Evolutionary conservation across 2,797 vertebrate genomes (phyloP), one percentile per base, ranked within the genome.

Genomic region (Danio aesculapii): DNA sequence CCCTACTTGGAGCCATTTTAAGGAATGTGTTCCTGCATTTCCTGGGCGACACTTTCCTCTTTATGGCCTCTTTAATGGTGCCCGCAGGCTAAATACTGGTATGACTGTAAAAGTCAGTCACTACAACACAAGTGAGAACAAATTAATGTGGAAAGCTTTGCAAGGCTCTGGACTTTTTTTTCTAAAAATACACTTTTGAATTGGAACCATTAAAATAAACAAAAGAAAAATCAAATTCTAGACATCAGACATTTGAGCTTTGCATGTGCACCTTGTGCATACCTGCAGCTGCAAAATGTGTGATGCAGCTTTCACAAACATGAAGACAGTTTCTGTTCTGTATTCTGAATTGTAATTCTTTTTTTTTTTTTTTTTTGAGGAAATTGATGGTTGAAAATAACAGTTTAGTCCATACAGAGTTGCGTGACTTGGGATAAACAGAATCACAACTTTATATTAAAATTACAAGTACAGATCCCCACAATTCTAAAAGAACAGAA

Each of bases 281-380:
- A 47, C 63, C 63, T 49, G 52, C 75, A 68, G 44, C 53, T 77
- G 64, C 59, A 50, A 59, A 14, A 78, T 68, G 68, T 58, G 2
- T 17, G 6, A n/a, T 47, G 16, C 19, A 67, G 4, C 9, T 59
- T 49, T 68, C 16, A 59, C 50, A 47, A 19, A n/a, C 21, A 77
- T 17, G 2, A 75, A 19, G 17, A 30, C 8, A 11, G 61, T 62
- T 76, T 53, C 44, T 49, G 75, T 53, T 63, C 12, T 62, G 12
- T 59, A 19, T 49, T 30, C n/a, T n/a, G n/a, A n/a, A 30, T 3
- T 1, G 30, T 39, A 39, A 75, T 39, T 16, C 6, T 61, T 41
- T 61, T 30, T 13, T 4, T 39, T 16, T 6, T 61, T 41, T 61
- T 30, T 13, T 17, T 6, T 17, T 4, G 30, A 49, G 44, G 57